Evolutionary conservation across 37 sponge, comb jelly and placozoan genomes (phyloP), one percentile per base, ranked within the genome.

Genomic region (Cliona cf. orientalis): DNA sequence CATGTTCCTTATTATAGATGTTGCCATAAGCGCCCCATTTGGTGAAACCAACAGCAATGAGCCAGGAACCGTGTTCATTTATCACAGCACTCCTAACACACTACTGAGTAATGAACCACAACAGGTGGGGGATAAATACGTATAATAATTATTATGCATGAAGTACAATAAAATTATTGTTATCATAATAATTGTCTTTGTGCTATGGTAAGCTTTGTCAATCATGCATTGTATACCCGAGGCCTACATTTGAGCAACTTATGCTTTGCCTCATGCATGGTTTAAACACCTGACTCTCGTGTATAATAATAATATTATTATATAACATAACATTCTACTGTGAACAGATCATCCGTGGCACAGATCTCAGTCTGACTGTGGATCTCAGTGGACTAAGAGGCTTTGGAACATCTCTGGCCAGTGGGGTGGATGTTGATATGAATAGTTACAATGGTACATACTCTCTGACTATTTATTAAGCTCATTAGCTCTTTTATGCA

Each of bases 21-120:
- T 95, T 42, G 96, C 93, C 21, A 87, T 95, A n/a, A 86, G 93
- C 81, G 96, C 96, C 44, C 96, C 96, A 43, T 95, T 83, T 59
- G 82, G 87, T 29, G 58, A 3, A n/a, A n/a, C n/a, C n/a, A n/a
- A n/a, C 71, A 63, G 43, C 36, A 39, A 67, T 23, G 60, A 32
- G 3, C 25, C 76, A 46, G 95, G 95, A 28, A 72, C 78, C 9
- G 91, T 94, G 45, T 90, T 70, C 85, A 90, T 94, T 32, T 94
- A 90, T 57, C 56, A 74, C 23, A 86, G 95, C 28, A 39, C 75
- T 23, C 2, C 49, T 39, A 35, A 19, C 0, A 82, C 67, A 9
- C 37, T 12, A 0, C 58, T 62, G 65, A 46, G 41, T 3, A 38
- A 26, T 19, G 59, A 1, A 31, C 80, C 80, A 34, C 45, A 40